These are phyloP conservation scores for Sebastes nivosus DNA, from an alignment of 2,797 vertebrate genomes.

Conservation along the genomic window DNA sequence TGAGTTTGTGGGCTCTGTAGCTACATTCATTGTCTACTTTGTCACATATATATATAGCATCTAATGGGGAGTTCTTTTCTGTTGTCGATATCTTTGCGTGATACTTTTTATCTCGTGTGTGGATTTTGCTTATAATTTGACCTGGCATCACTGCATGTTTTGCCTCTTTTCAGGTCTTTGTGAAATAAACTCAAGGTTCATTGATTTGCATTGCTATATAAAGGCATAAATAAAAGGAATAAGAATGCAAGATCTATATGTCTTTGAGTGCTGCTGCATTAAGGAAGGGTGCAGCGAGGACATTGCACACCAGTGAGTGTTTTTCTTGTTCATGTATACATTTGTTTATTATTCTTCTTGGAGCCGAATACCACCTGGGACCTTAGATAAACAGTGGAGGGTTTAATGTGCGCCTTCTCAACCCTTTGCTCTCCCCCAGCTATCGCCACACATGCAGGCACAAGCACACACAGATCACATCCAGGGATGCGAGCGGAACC, in stretches of 20 bases:
- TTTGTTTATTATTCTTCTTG: constrained; percentile 73
- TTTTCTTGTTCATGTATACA: constrained; percentile 56
- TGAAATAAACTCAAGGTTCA: neutral
- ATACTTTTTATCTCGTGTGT: neutral
- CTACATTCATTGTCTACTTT: neutral
- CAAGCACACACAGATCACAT: constrained; percentile 10
- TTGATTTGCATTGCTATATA: neutral
- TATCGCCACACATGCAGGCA: constrained; percentile 27
- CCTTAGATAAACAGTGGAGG: constrained; percentile 70
- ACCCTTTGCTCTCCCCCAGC: constrained; percentile 26
- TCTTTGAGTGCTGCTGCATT: constrained; percentile 6
- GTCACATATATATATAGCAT: neutral
- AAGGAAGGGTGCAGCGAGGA: constrained; percentile 2
- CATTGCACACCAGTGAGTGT: constrained; percentile 44
- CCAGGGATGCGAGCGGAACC: constrained; percentile 8
- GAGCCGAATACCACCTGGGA: constrained; percentile 59
- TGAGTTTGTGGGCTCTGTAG: neutral
- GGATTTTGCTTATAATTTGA: neutral
- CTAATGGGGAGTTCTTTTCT: neutral
- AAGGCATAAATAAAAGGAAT: neutral
- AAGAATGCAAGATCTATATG: neutral
- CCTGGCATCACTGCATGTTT: neutral
- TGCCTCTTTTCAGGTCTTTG: neutral
- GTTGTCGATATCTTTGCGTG: neutral
- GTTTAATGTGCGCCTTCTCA: constrained; percentile 52